Evolutionary conservation across 37 sponge, comb jelly and placozoan genomes (phyloP).

Genomic region (Ianthella basta): DNA sequence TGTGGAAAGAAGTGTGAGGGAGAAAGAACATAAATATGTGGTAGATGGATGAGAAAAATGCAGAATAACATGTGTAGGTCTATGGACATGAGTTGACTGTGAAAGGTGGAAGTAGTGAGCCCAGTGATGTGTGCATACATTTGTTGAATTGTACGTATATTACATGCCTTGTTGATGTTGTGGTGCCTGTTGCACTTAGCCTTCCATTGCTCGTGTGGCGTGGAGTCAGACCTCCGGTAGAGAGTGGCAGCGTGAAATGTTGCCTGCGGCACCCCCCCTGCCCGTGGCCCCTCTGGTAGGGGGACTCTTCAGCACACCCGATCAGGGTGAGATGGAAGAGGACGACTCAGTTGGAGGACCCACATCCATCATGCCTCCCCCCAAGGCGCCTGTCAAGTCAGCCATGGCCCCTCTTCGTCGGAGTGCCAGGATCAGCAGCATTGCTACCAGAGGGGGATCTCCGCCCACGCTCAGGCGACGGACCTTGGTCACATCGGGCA

Average conservation of each 20-base stretch:
- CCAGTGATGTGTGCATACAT: too few species aligned
- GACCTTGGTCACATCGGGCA: background rate
- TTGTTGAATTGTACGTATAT: too few species aligned
- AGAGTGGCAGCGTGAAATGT: background rate
- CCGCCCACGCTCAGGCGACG: background rate
- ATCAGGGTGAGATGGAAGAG: background rate
- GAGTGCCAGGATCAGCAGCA: slow-evolving; percentile 36
- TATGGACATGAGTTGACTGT: too few species aligned
- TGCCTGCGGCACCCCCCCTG: too few species aligned
- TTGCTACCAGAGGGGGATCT: background rate
- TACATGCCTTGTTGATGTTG: too few species aligned
- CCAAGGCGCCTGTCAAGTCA: slow-evolving; percentile 23
- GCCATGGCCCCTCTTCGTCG: slow-evolving; percentile 6
- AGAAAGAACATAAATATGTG: too few species aligned
- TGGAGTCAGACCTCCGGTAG: background rate
- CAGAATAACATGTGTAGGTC: too few species aligned
- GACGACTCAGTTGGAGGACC: background rate
- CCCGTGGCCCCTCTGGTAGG: too few species aligned
- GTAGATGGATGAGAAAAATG: too few species aligned
- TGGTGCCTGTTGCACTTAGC: background rate
- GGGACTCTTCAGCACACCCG: too few species aligned
- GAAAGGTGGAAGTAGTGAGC: too few species aligned
- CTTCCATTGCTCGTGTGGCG: slow-evolving; percentile 35
- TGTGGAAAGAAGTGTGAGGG: too few species aligned
- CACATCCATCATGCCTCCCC: slow-evolving; percentile 9